Base-by-base conservation (phyloP, 2,113 vertebrate species). In the Corythornis madagascariensis region DNA sequence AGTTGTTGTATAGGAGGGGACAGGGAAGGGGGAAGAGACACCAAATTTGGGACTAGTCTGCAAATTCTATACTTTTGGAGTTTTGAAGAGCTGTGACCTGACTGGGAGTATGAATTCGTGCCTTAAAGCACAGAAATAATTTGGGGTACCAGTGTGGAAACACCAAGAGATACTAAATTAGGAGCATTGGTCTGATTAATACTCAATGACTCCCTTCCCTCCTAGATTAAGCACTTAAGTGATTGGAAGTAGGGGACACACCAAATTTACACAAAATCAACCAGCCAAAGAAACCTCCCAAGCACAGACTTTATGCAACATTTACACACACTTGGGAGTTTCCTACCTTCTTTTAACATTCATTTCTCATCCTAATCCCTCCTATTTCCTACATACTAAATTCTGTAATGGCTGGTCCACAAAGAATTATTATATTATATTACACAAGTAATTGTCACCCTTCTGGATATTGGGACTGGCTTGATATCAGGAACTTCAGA, bases 231-330 rank as follows among this genome's bases (percentile, higher is more conserved):
- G 10, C 4, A 42, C 6, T 66, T 63, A 24, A 65, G 4, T 3
- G 9, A 56, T 24, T 33, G 26, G 1, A 4, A 7, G 4, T 20
- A 7, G 8, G 4, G 4, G 9, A 16, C 13, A 35, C 22, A 28
- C 29, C 13, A 48, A 66, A 57, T 4, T 11, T 22, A 47, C 0
- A 1, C 13, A 64, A 60, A 81, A 16, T 2, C 40, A 66, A 43
- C 5, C 10, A 42, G 56, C 14, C 13, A 20, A 38, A 26, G 20
- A 33, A 21, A 16, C 1, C 8, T 22, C 4, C 14, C 29, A 40
- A 50, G 56, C 3, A 1, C 7, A 16, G 3, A 42, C 13, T 47
- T 84, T 4, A 48, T 1, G 0, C 13, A 38, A 52, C 0, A 3
- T 28, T 11, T 76, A 77, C 48, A 45, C n/a, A n/a, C n/a, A 6